Conservation (phyloP, 2,888 invertebrate species). For the Drosophila maculinotata region DNA sequence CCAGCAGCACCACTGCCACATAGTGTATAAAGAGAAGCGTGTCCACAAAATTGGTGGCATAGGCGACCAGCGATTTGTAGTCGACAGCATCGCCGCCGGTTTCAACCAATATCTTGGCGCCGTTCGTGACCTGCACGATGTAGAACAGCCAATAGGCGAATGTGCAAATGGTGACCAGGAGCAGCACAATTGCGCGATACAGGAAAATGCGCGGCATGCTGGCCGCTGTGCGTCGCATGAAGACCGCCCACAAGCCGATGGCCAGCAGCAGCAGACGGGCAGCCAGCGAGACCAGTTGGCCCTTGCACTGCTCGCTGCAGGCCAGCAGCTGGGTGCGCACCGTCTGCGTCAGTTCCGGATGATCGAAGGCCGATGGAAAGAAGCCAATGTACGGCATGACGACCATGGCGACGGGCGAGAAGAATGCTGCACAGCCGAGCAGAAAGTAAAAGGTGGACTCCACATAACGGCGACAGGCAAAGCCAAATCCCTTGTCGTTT, state of each 20-base stretch:
- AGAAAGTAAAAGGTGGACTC: slow-evolving; percentile 92
- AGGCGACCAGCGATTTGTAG: slow-evolving; percentile 95
- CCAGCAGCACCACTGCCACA: slow-evolving; percentile 95
- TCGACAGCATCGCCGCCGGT: slow-evolving; percentile 91
- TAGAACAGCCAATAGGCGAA: slow-evolving; percentile 99
- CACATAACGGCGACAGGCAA: slow-evolving; percentile 93
- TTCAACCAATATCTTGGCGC: slow-evolving; percentile 91
- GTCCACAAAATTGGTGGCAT: slow-evolving; percentile 96
- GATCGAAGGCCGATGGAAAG: slow-evolving; percentile 90
- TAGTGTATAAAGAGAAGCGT: slow-evolving; percentile 97
- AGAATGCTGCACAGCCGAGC: slow-evolving; percentile 92
- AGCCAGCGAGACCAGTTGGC: slow-evolving; percentile 94
- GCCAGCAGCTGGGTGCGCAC: slow-evolving; percentile 90
- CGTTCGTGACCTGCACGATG: slow-evolving; percentile 93
- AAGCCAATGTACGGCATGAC: slow-evolving; percentile 95
- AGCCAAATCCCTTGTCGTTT: slow-evolving; percentile 89
- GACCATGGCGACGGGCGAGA: slow-evolving; percentile 97
- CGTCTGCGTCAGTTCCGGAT: slow-evolving; percentile 89
- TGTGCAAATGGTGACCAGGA: slow-evolving; percentile 94
- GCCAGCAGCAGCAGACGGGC: slow-evolving; percentile 95
- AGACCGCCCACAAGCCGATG: slow-evolving; percentile 96
- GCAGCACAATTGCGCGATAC: slow-evolving; percentile 94
- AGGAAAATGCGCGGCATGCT: slow-evolving; percentile 96
- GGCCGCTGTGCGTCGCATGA: slow-evolving; percentile 92
- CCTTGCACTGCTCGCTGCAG: slow-evolving; percentile 97